Evolutionary conservation across 2,888 invertebrate genomes (phyloP).

Genomic region (Drosophila yooni): DNA sequence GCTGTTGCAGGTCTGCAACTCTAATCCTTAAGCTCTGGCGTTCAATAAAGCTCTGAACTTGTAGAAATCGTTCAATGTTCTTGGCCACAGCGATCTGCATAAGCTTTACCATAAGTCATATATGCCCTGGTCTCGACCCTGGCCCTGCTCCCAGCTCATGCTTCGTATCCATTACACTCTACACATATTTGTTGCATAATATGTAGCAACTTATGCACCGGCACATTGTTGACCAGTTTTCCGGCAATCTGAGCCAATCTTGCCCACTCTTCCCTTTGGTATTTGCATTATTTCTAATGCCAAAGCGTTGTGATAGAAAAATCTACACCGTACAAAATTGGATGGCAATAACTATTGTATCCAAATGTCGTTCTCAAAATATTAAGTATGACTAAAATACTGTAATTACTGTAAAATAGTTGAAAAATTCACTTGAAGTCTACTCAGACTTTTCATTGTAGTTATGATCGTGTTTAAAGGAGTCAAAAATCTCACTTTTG

Average conservation of each 20-base stretch:
- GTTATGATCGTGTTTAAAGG: not conserved
- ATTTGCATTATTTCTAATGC: conserved; percentile 67
- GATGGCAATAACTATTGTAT: not conserved
- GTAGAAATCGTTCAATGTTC: conserved; percentile 21
- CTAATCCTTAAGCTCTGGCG: conserved; percentile 27
- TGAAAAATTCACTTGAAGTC: not conserved
- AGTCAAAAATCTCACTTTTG: not conserved
- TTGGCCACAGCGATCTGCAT: conserved; percentile 45
- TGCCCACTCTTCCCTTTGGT: conserved; percentile 2
- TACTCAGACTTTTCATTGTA: too few relatives aligned
- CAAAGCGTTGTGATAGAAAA: conserved; percentile 69
- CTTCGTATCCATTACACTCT: conserved; percentile 38
- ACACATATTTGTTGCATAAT: conserved; percentile 74
- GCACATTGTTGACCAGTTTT: conserved; percentile 73
- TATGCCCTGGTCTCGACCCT: not conserved
- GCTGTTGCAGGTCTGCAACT: conserved; percentile 7
- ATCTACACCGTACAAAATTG: conserved; percentile 29
- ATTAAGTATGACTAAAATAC: not conserved
- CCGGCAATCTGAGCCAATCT: conserved; percentile 37
- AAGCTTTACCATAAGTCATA: conserved; percentile 10
- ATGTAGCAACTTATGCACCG: conserved; percentile 69
- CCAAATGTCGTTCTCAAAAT: not conserved
- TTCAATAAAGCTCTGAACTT: conserved; percentile 23
- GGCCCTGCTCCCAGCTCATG: not conserved
- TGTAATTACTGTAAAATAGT: not conserved